Evolutionary conservation across 2,888 invertebrate genomes (phyloP).

Genomic region (Orthosia gothica): DNA sequence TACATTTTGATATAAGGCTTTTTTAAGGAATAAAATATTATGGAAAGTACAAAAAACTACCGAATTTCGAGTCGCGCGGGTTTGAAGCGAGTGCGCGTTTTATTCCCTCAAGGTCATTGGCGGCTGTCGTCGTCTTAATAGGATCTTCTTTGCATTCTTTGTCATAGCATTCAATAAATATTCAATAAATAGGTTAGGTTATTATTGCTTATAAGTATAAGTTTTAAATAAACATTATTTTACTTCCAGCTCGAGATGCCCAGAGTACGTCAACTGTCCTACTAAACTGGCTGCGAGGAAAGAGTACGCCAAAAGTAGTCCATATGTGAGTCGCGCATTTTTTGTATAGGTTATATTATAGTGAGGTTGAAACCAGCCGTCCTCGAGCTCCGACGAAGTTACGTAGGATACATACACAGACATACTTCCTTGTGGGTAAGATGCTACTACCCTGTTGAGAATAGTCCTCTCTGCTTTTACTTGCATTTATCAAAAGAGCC

Average conservation of each 20-base stretch:
- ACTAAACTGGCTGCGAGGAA: constrained; percentile 96
- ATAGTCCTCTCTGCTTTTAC: constrained; percentile 53
- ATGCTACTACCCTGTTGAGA: constrained; percentile 33
- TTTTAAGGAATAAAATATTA: too few species aligned
- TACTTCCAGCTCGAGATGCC: constrained; percentile 93
- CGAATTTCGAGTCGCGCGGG: too few species aligned
- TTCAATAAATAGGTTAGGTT: neutral
- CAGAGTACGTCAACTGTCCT: constrained; percentile 96
- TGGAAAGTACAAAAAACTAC: too few species aligned
- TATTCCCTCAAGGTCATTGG: too few species aligned
- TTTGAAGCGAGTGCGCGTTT: too few species aligned
- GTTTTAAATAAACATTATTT: constrained; percentile 14
- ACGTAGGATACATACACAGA: constrained; percentile 24
- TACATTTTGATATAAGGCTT: too few species aligned
- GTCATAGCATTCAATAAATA: neutral
- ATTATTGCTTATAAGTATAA: neutral
- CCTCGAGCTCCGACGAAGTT: constrained; percentile 37
- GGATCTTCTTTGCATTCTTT: too few species aligned
- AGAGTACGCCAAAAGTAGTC: constrained; percentile 93
- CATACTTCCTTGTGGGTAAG: constrained; percentile 14
- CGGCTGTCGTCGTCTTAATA: too few species aligned
- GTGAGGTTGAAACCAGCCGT: constrained; percentile 56
- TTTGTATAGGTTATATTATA: constrained; percentile 57
- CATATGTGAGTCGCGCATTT: constrained; percentile 83
- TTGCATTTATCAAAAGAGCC: constrained; percentile 79